Conservation (phyloP, 1,140 invertebrate genomes). For the Periplaneta americana region DNA sequence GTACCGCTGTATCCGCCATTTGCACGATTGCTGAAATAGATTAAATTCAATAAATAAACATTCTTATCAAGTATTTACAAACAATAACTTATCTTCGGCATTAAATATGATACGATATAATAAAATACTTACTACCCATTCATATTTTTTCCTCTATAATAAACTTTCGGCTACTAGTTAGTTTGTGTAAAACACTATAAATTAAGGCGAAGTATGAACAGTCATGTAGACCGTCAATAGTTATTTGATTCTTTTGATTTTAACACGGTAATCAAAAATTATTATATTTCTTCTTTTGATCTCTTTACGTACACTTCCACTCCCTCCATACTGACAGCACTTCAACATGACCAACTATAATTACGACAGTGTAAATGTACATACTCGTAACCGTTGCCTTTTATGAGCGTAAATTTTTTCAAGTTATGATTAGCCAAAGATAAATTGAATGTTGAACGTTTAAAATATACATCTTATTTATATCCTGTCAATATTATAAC, state of each 20-base stretch:
- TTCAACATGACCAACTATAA: neutral
- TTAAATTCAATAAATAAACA: neutral
- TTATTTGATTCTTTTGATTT: neutral
- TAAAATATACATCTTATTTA: no score
- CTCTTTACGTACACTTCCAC: neutral
- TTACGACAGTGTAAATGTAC: no score
- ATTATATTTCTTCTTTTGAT: neutral
- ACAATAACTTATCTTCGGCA: no score
- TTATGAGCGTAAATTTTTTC: no score
- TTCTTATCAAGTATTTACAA: no score
- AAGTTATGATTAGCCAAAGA: no score
- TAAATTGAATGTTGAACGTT: no score
- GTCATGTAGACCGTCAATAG: neutral
- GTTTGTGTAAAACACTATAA: neutral
- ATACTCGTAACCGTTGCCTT: no score
- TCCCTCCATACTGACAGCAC: neutral
- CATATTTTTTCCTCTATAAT: neutral
- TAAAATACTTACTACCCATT: neutral
- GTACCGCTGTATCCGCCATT: constrained; percentile 13
- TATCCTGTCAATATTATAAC: no score
- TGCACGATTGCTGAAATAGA: constrained; percentile 4
- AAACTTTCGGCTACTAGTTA: neutral
- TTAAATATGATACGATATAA: neutral
- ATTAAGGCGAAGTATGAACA: neutral
- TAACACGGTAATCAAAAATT: neutral